Conservation (phyloP, 2,888 invertebrate species). For the Idaea biselata region DNA sequence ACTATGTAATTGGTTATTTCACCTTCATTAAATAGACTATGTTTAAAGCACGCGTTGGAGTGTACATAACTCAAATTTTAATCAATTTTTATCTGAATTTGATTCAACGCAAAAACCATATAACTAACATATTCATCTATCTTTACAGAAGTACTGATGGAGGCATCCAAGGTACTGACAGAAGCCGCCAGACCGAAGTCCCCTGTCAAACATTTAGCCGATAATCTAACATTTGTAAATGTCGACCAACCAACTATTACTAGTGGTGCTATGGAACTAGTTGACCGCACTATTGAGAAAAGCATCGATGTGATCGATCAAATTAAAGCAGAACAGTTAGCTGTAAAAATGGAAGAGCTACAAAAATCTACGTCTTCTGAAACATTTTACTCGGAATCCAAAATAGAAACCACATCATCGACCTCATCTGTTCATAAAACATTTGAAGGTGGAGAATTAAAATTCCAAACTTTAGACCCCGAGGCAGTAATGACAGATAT, state of each 20-base stretch:
- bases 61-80: conserved; percentile 4
- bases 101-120: conserved; percentile 11
- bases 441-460: conserved; percentile 57
- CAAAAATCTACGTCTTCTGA: conserved; percentile 62
- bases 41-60: conserved; percentile 7
- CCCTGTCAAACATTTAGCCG: conserved; percentile 71
- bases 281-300: conserved; percentile 73
- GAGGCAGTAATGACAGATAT: conserved; percentile 67
- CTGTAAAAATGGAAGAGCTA: conserved; percentile 68
- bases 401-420: conserved; percentile 68
- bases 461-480: conserved; percentile 68
- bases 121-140: conserved; percentile 27
- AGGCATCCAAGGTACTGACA: conserved; percentile 61
- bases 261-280: conserved; percentile 77
- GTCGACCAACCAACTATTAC: conserved; percentile 78
- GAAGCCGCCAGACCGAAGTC: conserved; percentile 70
- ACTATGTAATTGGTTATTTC: conserved; percentile 1
- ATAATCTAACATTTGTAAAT: conserved; percentile 71
- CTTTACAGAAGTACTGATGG: conserved; percentile 67
- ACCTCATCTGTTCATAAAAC: conserved; percentile 70
- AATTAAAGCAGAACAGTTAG: conserved; percentile 68
- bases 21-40: conserved; percentile 9
- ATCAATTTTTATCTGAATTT: neutral
- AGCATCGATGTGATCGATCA: conserved; percentile 68
- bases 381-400: conserved; percentile 66